Conservation (phyloP, 2,797 vertebrate genomes). For the Aulostomus chinensis region DNA sequence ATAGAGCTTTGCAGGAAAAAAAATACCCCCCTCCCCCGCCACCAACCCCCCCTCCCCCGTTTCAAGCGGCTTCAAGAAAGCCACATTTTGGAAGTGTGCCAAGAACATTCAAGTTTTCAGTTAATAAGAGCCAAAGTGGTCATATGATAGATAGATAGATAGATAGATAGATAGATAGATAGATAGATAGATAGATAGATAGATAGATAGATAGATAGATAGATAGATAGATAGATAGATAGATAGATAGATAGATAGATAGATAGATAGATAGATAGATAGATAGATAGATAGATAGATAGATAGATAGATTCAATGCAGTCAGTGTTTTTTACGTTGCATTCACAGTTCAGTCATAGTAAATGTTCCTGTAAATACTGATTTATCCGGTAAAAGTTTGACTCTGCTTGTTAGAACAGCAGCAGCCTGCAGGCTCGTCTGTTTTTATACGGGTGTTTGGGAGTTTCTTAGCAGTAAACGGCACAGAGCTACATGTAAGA, state of each 20-base stretch:
- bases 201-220: slow-evolving; percentile 35
- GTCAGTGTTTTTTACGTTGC: not conserved
- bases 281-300: slow-evolving; percentile 56
- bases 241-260: slow-evolving; percentile 56
- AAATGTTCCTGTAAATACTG: not conserved
- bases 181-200: slow-evolving; percentile 16
- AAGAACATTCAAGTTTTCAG: slow-evolving; percentile 66
- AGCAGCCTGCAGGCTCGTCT: not conserved
- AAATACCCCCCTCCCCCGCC: slow-evolving; percentile 22
- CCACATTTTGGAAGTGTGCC: slow-evolving; percentile 66
- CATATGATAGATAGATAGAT: slow-evolving; percentile 30
- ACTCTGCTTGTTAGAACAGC: not conserved
- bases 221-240: slow-evolving; percentile 23
- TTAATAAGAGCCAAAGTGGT: slow-evolving; percentile 55
- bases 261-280: slow-evolving; percentile 12
- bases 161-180: slow-evolving; percentile 14
- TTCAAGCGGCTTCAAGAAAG: slow-evolving; percentile 67
- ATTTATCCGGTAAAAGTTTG: not conserved
- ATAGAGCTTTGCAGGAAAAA: slow-evolving; percentile 79
- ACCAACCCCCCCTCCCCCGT: slow-evolving; percentile 25
- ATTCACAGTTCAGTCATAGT: not conserved
- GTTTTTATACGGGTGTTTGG: slow-evolving; percentile 19
- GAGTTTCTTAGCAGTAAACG: slow-evolving; percentile 43
- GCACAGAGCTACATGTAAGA: slow-evolving; percentile 19
- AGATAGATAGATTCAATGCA: not conserved